Base-by-base conservation (phyloP, 2,797 vertebrate genomes). In the Anguilla anguilla region DNA sequence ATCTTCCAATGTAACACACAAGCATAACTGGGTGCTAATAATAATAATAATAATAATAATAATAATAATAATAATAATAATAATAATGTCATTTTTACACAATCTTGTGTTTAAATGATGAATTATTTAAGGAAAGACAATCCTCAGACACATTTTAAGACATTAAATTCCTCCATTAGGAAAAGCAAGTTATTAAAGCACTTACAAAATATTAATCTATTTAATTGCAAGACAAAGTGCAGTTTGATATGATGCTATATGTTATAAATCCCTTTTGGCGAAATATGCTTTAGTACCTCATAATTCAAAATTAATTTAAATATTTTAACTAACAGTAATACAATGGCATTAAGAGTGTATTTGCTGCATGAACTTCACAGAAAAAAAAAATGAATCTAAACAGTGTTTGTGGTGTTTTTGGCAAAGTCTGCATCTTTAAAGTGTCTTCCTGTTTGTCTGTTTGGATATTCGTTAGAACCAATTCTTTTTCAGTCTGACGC, bases 1-100 rank as follows among this genome's bases (percentile, higher is more conserved):
- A 94, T 49, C 31, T 28, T 51, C 9, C 59, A 49, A 88, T 19
- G 13, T 79, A 13, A 64, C 22, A 59, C 85, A 74, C 17, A 72
- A 72, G 51, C 17, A 10, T 51, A 53, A 77, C 43, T 39, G 19
- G 31, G 22, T 25, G 19, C 35, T 22, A 17, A 15, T 61, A 5
- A 86, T 53, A 72, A 51, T 43, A 61, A 22, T 46, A 69, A 55
- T 28, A 81, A 43, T 79, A 79, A 39, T 77, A 77, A 53, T 86
- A 72, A 53, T 53, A 5, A 86, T 53, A 72, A 51, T 43, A 61
- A 22, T 46, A 69, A 55, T 28, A 81, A 43, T 79, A 79, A 39
- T 77, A 77, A 53, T 86, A 72, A 53, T 53, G 72, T 28, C 77
- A 83, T 28, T 57, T 59, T 46, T 69, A 13, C 69, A 39, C 74